Base-by-base conservation (phyloP, 92 coral and sea anemone species). In the Epizoanthus fatuus region DNA sequence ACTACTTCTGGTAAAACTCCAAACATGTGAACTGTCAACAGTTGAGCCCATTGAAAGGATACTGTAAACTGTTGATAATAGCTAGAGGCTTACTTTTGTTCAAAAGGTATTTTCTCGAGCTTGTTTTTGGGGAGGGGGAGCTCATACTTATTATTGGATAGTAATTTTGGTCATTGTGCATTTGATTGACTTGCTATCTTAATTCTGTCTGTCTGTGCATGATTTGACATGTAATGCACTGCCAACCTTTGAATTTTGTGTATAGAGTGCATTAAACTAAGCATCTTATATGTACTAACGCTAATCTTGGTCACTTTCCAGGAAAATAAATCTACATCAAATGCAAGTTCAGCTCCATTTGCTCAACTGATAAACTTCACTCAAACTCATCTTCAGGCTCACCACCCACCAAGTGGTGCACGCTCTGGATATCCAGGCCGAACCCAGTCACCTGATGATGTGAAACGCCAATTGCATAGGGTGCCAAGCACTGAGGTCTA, bases 301-400 rank as follows among this genome's bases (percentile, higher is more conserved):
- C 62, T 56, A 9, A 20, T 20, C 17, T 56, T 86, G 12, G n/a
- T 69, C 59, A 6, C 40, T 39, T 37, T 63, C 65, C 81, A 93
- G 86, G 92, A 84, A 81, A 82, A 95, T 80, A 95, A 95, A 75
- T 80, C 92, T 16, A 90, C 92, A 20, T 69, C 95, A 37, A 93
- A 87, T 86, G 93, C 98, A 45, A 92, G 94, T 75, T 81, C 93
- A 5, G 98, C 98, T 13, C 98, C 98, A 22, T 90, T 95, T 71
- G 98, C 98, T 32, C 95, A 90, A 52, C 83, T 95, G 15, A 77
- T 95, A 6, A 85, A 91, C 39, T 95, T 95, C 69, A 92, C 91
- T 2, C 56, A 77, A 11, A 77, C 82, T 44, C 93, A 92, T 66
- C 95, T 92, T 32, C 90, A 93, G 67, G 90, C 74, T 79, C 92